Base-by-base conservation (phyloP, 1,140 invertebrate species). In the Habropoda laboriosa region DNA sequence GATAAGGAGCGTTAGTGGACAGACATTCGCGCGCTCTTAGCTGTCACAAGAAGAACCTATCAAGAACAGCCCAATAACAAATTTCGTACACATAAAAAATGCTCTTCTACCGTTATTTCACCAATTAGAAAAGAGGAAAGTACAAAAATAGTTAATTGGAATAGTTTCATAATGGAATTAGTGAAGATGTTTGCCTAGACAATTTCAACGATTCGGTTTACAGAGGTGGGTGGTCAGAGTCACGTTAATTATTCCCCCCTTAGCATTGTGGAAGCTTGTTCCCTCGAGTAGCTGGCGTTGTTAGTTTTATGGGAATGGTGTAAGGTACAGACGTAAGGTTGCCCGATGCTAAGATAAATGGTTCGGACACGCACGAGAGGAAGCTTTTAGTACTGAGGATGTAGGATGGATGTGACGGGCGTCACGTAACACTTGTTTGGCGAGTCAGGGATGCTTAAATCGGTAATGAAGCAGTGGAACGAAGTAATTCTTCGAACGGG, bases 381-480 rank as follows among this genome's bases (percentile, higher is more conserved):
- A 53, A 55, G 72, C 47, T 66, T 55, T 55, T 71, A 38, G 67
- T 55, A n/a, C 27, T 60, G 60, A 51, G 58, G 32, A 63, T 38
- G 18, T 30, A 30, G 4, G 45, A 75, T 66, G 45, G 27, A 75
- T 75, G 72, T 75, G 72, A 75, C 47, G 72, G 35, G 35, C 61
- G 49, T 75, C 72, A 75, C 72, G 60, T 75, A 75, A 53, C 60
- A 30, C 72, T 75, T 30, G 60, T 40, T 38, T n/a, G 18, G 49
- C 45, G 24, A n/a, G 47, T 32, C 47, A 35, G 24, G 10, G 57
- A 61, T 73, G 42, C 38, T 73, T 38, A 49, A 61, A 47, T 73
- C 32, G 71, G n/a, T 32, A 42, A 64, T 64, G 16, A 45, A 74
- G 38, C 24, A 45, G 35, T 63, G 16, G 45, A 35, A 35, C 24